These are phyloP conservation scores for Macropodus opercularis DNA, from an alignment of 2,797 vertebrate genomes.

Conservation along the genomic window DNA sequence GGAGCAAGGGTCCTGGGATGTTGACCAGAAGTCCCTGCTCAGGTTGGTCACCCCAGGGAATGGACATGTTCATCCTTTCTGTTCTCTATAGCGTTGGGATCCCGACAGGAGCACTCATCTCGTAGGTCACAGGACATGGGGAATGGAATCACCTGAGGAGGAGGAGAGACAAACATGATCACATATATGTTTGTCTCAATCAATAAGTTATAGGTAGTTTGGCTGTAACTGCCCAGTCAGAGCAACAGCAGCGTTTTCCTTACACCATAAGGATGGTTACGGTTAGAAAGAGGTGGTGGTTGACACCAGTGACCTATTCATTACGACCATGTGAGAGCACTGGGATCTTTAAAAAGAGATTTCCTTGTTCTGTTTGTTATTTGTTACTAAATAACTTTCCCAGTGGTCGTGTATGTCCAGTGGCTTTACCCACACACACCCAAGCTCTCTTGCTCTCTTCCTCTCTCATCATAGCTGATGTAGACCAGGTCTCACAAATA, in stretches of 20 bases:
- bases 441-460: neutral
- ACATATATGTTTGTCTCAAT: too few species aligned
- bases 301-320: neutral
- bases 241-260: too few species aligned
- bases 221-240: neutral
- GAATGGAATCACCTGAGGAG: conserved; percentile 91
- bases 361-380: neutral
- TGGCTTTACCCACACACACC: neutral
- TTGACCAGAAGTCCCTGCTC: conserved; percentile 52
- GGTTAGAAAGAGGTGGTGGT: too few species aligned
- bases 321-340: neutral
- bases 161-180: conserved; percentile 16
- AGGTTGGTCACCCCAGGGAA: conserved; percentile 80
- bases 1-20: conserved; percentile 58
- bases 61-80: conserved; percentile 77
- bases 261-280: too few species aligned
- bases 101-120: conserved; percentile 93
- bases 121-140: conserved; percentile 94
- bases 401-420: neutral
- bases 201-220: neutral
- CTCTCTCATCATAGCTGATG: conserved; percentile 14
- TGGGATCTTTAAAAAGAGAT: neutral
- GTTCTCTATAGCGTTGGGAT: conserved; percentile 92
- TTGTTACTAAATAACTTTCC: neutral
- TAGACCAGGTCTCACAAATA: conserved; percentile 40